Conservation (phyloP, 2,888 invertebrate species). For the Apotomis betuletana region DNA sequence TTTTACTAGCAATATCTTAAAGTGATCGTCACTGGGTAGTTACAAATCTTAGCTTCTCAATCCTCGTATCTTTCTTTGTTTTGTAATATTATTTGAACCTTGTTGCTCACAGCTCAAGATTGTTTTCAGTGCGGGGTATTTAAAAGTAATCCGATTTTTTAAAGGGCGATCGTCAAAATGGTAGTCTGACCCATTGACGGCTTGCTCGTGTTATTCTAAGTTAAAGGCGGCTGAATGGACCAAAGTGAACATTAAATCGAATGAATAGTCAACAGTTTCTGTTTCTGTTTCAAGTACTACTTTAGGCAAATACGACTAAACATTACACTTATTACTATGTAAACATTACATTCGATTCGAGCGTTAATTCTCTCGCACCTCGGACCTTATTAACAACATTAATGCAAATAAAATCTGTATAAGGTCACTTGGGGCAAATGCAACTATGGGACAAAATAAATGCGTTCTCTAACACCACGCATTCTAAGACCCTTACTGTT, state of each 20-base stretch:
- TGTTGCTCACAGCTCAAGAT: background rate
- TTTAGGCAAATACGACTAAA: background rate
- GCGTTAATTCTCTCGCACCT: too few relatives aligned
- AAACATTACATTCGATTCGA: too few relatives aligned
- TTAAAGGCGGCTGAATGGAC: constrained; percentile 19
- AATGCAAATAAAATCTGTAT: too few relatives aligned
- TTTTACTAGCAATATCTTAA: constrained; percentile 13
- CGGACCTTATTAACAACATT: too few relatives aligned
- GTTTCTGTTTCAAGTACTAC: constrained; percentile 12
- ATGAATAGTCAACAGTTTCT: constrained; percentile 11
- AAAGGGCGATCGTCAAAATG: background rate
- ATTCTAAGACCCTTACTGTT: too few relatives aligned
- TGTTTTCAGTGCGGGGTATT: background rate
- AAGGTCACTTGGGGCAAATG: too few relatives aligned
- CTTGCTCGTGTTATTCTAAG: background rate
- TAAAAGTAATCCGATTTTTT: background rate
- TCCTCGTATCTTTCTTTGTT: background rate
- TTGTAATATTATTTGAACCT: background rate
- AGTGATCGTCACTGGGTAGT: constrained; percentile 21
- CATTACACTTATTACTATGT: background rate
- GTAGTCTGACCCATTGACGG: constrained; percentile 5
- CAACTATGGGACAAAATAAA: too few relatives aligned
- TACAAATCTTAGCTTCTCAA: background rate
- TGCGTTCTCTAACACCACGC: too few relatives aligned
- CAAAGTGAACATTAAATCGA: constrained; percentile 11